Evolutionary conservation across 2,113 vertebrate genomes (phyloP).

Genomic region (Colossoma macropomum): DNA sequence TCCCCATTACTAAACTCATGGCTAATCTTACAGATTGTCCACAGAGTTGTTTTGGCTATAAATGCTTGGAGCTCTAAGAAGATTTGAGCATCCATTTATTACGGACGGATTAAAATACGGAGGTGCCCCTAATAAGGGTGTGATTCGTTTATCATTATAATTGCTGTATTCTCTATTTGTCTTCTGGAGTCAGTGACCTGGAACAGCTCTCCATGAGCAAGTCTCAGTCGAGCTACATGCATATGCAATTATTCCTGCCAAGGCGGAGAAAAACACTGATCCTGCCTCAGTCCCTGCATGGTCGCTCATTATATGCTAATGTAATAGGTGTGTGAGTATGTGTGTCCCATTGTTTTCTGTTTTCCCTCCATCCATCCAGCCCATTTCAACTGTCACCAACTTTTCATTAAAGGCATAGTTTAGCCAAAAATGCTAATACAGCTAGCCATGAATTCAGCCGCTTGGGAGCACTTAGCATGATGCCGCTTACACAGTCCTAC

Average conservation of each 20-base stretch:
- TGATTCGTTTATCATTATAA: conserved; percentile 50
- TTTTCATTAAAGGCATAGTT: conserved; percentile 17
- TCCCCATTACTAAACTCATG: neutral
- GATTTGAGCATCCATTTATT: conserved; percentile 29
- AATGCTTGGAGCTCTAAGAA: neutral
- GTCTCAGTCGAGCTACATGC: conserved; percentile 25
- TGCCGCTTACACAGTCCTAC: no score
- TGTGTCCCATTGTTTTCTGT: neutral
- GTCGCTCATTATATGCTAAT: conserved; percentile 38
- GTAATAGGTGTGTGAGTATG: neutral
- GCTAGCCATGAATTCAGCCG: neutral
- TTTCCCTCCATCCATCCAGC: neutral
- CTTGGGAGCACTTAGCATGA: neutral
- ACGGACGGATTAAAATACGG: conserved; percentile 37
- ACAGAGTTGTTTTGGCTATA: neutral
- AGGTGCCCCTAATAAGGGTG: conserved; percentile 21
- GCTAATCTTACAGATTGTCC: neutral
- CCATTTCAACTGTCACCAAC: neutral
- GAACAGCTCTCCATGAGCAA: conserved; percentile 20
- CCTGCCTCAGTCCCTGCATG: conserved; percentile 1
- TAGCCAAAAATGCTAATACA: neutral
- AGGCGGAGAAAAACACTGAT: conserved; percentile 37
- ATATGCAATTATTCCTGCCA: conserved; percentile 41
- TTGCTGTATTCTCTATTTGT: conserved; percentile 39
- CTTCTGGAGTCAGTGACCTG: conserved; percentile 33